Base-by-base conservation (phyloP, 2,888 invertebrate genomes). In the Lasioglossum malachurum region DNA sequence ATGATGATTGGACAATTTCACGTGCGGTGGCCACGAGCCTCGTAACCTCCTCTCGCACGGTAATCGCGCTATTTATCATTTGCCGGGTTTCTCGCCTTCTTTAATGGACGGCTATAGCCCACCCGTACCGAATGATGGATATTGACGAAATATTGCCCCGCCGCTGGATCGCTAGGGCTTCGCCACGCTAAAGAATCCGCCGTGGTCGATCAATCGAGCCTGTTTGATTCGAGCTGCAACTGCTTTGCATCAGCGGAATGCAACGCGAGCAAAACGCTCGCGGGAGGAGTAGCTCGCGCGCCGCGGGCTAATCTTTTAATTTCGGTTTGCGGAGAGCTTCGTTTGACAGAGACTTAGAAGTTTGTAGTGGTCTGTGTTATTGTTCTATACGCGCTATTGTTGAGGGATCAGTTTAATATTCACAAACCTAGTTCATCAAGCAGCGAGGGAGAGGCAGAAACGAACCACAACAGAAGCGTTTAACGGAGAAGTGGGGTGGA, bases 21-120 rank as follows among this genome's bases (percentile, higher is more conserved):
- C 86, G 90, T 91, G 89, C 91, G 84, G 87, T 88, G 89, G 86
- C 89, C 87, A 87, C 79, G 80, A 69, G 75, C 71, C 35, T 64
- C 78, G 83, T 71, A 86, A 80, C 84, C 82, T 89, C 89, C 81
- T 35, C 35, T 88, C 89, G 90, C 84, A 83, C 90, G 77, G 90
- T 94, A 94, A 95, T 95, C 94, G 93, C 93, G 93, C 94, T 93
- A 94, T 95, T 94, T 93, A 94, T 94, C 94, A 94, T 93, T 92
- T 91, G 90, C 85, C 87, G 84, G 89, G 85, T 89, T 93, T 93
- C 93, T 92, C 92, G 92, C 91, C 90, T 92, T 84, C 86, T 88
- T 88, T 89, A 90, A 92, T 91, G 89, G 87, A 27, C 87, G 72
- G 86, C 89, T 83, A 90, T 91, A 89, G 94, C 90, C 94, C 93